Conservation (phyloP, 2,888 invertebrate species). For the Caenorhabditis auriculariae region DNA sequence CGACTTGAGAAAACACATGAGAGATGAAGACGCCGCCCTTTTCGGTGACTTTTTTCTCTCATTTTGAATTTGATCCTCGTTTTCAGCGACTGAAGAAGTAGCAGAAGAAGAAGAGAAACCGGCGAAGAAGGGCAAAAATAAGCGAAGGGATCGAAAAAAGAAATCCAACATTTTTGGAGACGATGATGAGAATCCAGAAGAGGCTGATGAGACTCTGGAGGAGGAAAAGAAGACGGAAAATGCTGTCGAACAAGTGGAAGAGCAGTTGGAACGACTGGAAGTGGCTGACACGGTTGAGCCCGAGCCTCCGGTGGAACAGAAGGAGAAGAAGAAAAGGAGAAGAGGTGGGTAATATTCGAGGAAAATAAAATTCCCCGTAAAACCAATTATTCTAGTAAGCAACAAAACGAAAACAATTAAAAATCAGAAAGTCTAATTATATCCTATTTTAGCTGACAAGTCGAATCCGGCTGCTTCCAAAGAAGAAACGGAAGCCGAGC, state of each 20-base stretch:
- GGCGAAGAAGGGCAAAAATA: background rate
- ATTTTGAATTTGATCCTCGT: background rate
- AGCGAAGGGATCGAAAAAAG: too few relatives aligned
- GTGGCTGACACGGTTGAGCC: background rate
- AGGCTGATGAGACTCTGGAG: constrained; percentile 3
- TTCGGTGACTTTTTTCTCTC: constrained; percentile 19
- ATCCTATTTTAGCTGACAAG: constrained; percentile 15
- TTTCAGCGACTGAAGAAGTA: background rate
- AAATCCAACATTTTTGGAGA: too few relatives aligned
- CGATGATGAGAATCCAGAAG: constrained; percentile 3
- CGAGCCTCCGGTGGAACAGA: constrained; percentile 3
- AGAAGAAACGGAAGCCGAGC: background rate
- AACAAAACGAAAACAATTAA: too few relatives aligned
- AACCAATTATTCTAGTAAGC: constrained; percentile 1
- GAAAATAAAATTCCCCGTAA: background rate
- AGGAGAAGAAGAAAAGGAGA: constrained; percentile 29
- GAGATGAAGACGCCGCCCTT: constrained; percentile 61
- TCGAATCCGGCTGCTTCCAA: constrained; percentile 1
- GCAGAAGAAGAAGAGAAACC: constrained; percentile 8
- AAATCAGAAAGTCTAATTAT: too few relatives aligned
- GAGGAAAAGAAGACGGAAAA: constrained; percentile 16
- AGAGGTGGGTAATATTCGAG: constrained; percentile 7
- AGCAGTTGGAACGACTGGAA: background rate
- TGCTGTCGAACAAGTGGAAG: background rate
- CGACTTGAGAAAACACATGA: constrained; percentile 65